These are phyloP conservation scores for Argyra leucocephala DNA, from an alignment of 2,888 invertebrate species.

Conservation along the genomic window DNA sequence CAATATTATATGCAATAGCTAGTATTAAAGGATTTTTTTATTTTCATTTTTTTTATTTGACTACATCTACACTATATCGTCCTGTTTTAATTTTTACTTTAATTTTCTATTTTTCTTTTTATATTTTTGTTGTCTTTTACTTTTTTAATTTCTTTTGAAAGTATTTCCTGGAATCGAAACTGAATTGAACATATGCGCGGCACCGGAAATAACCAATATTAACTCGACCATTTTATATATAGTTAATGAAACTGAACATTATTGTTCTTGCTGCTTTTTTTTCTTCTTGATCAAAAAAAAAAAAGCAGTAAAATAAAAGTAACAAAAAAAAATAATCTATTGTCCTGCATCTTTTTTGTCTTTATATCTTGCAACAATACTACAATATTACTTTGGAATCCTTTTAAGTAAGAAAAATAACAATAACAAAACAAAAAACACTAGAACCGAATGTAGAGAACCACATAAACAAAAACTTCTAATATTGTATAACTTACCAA, in stretches of 20 bases:
- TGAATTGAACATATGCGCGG: conserved; percentile 1
- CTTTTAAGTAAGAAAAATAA: background rate
- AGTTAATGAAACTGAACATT: background rate
- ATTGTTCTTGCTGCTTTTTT: background rate
- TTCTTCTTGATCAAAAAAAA: background rate
- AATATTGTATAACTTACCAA: too few relatives aligned
- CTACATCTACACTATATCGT: too few relatives aligned
- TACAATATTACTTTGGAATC: background rate
- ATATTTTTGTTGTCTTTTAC: too few relatives aligned
- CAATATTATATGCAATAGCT: too few relatives aligned
- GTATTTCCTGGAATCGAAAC: background rate
- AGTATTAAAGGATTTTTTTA: too few relatives aligned
- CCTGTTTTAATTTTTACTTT: too few relatives aligned
- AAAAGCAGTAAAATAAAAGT: background rate
- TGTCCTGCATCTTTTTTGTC: background rate
- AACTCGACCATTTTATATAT: background rate
- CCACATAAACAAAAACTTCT: background rate
- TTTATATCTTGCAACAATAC: background rate
- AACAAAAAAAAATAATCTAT: background rate
- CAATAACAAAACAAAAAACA: background rate
- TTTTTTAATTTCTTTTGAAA: background rate
- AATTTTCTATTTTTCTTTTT: too few relatives aligned
- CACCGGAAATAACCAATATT: background rate
- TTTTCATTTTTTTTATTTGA: too few relatives aligned
- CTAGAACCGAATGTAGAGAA: background rate